phyloP scores from a whole-genome alignment of 2,113 vertebrate genomes.

The Ancistrus triradiatus region DNA sequence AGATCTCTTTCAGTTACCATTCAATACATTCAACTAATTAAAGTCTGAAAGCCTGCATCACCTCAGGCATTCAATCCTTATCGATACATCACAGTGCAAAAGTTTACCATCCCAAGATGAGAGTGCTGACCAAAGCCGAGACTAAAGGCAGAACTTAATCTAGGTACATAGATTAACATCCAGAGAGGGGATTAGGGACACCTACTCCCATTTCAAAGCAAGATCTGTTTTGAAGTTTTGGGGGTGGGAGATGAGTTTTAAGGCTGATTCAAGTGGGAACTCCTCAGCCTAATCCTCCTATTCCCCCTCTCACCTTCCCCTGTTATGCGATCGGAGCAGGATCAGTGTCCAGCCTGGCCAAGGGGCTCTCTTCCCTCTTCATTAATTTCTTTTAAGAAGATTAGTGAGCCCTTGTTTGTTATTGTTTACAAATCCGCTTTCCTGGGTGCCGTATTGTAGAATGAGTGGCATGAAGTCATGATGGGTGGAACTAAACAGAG shows the following conservation, averaged over 20 bases:
- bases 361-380: conserved; percentile 67
- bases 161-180: conserved; percentile 68
- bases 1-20: neutral
- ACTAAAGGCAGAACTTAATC: conserved; percentile 41
- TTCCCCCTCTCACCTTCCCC: conserved; percentile 72
- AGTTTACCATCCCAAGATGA: conserved; percentile 32
- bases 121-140: conserved; percentile 18
- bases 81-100: conserved; percentile 32
- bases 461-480: conserved; percentile 66
- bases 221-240: conserved; percentile 59
- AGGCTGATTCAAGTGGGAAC: conserved; percentile 60
- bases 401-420: conserved; percentile 81
- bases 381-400: conserved; percentile 86
- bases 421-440: conserved; percentile 84
- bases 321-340: conserved; percentile 68
- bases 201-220: conserved; percentile 58
- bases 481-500: conserved; percentile 62
- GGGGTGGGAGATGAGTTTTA: conserved; percentile 60
- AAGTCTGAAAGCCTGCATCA: neutral
- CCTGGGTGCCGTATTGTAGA: conserved; percentile 81
- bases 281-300: conserved; percentile 68
- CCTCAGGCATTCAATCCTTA: conserved; percentile 11
- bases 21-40: conserved; percentile 2
- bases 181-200: conserved; percentile 53
- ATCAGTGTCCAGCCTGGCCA: conserved; percentile 67